phyloP scores from a whole-genome alignment of 2,888 invertebrate genomes.

The Aphodius granarius region DNA sequence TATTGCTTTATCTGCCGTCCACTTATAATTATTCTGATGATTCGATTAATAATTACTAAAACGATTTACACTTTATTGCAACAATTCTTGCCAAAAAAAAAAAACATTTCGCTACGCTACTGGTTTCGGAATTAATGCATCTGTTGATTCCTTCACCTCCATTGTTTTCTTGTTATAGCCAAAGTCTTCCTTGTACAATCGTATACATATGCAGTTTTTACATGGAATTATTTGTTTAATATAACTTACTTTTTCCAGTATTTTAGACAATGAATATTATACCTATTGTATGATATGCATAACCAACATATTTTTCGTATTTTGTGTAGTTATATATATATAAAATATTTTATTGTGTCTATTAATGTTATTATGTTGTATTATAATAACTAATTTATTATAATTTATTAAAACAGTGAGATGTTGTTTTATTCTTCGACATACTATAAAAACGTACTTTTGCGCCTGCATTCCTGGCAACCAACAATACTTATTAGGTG shows the following conservation, averaged over 20 bases:
- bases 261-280: slow-evolving; percentile 3
- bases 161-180: background rate
- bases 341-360: background rate
- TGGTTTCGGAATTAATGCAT: too few species aligned
- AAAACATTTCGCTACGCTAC: background rate
- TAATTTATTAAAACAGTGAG: background rate
- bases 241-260: slow-evolving; percentile 6
- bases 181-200: background rate
- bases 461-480: too few species aligned
- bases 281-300: slow-evolving; percentile 1
- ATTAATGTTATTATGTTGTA: background rate
- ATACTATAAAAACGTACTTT: too few species aligned
- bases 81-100: background rate
- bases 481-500: too few species aligned
- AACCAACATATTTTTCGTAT: slow-evolving; percentile 1
- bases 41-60: background rate
- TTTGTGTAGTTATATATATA: slow-evolving; percentile 2
- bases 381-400: background rate
- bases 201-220: background rate
- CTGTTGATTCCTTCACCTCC: too few species aligned
- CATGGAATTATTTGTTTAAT: background rate
- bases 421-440: background rate
- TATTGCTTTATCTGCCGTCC: background rate
- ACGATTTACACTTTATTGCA: background rate
- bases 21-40: background rate